A percentile compares a stretch with the other conserved stretches of the same genome.
These are phyloP conservation scores for Cremastinae sp. DNA, from an alignment of 2,888 invertebrate genomes.

Conservation along the genomic window DNA sequence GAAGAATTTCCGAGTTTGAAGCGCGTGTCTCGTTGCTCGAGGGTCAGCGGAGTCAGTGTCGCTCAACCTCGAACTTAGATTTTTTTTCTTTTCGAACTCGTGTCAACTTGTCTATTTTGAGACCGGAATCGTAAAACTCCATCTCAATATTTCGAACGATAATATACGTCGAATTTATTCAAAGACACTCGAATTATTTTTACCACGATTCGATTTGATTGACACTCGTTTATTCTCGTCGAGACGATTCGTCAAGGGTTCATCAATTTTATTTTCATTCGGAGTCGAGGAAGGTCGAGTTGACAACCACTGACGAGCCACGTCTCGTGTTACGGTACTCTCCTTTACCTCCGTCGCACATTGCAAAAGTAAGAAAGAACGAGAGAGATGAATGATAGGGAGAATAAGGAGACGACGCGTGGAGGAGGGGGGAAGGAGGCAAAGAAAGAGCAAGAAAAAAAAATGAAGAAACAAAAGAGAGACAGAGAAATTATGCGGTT, in stretches of 20 bases:
- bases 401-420: neutral
- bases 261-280: too few species aligned
- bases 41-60: slow-evolving; percentile 67
- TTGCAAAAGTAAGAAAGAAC: slow-evolving; percentile 34
- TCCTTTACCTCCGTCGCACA: slow-evolving; percentile 51
- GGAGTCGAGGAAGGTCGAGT: neutral
- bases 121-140: slow-evolving; percentile 1
- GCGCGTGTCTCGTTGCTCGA: slow-evolving; percentile 27
- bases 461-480: slow-evolving; percentile 27
- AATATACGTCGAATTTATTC: too few species aligned
- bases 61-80: slow-evolving; percentile 60
- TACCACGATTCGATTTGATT: too few species aligned
- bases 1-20: slow-evolving; percentile 53
- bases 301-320: slow-evolving; percentile 57
- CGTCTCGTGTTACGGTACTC: slow-evolving; percentile 61
- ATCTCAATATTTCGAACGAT: too few species aligned
- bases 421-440: slow-evolving; percentile 4
- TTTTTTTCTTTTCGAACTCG: too few species aligned
- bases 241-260: neutral
- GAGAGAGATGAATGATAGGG: slow-evolving; percentile 15
- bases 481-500: slow-evolving; percentile 44
- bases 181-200: too few species aligned
- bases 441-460: slow-evolving; percentile 15
- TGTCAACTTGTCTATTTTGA: too few species aligned
- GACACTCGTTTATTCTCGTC: neutral